Base-by-base conservation (phyloP, 2,888 invertebrate species). In the Drosophila pseudotalamancana region DNA sequence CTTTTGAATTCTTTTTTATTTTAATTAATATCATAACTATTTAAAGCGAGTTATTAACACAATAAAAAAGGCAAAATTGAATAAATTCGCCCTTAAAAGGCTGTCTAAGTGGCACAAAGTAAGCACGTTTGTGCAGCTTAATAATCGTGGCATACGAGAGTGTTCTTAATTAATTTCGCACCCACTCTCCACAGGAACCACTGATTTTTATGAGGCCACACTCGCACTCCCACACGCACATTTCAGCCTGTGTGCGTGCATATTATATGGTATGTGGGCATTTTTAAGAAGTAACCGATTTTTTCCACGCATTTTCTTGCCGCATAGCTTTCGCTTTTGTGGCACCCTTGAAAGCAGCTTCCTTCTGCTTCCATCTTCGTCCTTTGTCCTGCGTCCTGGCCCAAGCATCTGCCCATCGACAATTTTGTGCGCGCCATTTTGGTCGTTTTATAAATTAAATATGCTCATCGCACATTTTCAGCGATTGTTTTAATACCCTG, bases 261-360 rank as follows among this genome's bases (percentile, higher is more conserved):
- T 86, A 66, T 74, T 80, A 39, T 51, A 86, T 86, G 77, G 8
- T 62, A 61, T 77, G 77, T 87, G 87, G 87, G 84, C 85, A 87
- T 84, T 87, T 87, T 81, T 87, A 84, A 81, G 84, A 87, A 87
- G 74, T 72, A 67, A 64, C 84, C 62, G 63, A 84, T 81, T 81
- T 67, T 67, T 59, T 56, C 21, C 76, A 76, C 80, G 70, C 72
- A 77, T 55, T 64, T 51, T 62, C n/a, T 53, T 49, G 43, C 57
- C 45, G 32, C 51, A n/a, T n/a, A 57, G 32, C 18, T 46, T 25
- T 29, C 61, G 37, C 19, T 18, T 54, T 37, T 49, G 40, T 39
- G 57, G 72, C 67, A 53, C 54, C 50, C 50, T 60, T 54, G 50
- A 29, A n/a, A 45, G 37, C 39, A 51, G 21, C 23, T n/a, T 4